These are phyloP conservation scores for Medauroidea extradentata DNA, from an alignment of 1,140 invertebrate species.

Conservation along the genomic window DNA sequence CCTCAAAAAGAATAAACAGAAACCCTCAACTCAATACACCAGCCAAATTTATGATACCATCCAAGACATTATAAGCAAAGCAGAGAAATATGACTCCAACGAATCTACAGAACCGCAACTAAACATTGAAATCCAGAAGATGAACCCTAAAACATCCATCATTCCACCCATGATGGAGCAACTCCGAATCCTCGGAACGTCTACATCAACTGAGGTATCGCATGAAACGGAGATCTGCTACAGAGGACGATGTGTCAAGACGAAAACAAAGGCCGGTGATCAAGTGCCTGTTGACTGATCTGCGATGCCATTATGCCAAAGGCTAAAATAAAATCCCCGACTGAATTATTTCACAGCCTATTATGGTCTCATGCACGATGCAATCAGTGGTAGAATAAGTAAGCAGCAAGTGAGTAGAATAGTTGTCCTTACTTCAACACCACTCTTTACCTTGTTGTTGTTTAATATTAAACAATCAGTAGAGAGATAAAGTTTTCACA, in stretches of 20 bases:
- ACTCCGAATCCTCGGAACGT: constrained; percentile 57
- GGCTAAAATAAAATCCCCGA: no score
- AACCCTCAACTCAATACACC: not conserved
- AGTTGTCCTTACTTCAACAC: no score
- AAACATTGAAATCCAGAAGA: not conserved
- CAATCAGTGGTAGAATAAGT: no score
- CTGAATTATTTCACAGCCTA: no score
- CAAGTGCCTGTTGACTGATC: not conserved
- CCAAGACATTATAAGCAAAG: not conserved
- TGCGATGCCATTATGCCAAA: no score
- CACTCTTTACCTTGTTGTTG: no score
- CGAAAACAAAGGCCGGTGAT: constrained; percentile 43
- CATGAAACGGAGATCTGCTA: constrained; percentile 84
- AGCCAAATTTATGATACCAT: not conserved
- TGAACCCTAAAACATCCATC: not conserved
- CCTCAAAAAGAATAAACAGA: not conserved
- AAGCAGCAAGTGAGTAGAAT: no score
- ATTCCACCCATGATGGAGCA: not conserved
- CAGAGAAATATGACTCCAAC: not conserved
- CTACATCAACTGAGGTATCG: constrained; percentile 73
- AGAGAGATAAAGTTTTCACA: no score
- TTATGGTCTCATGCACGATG: no score
- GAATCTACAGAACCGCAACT: not conserved
- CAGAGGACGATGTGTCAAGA: constrained; percentile 75
- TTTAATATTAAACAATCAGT: no score